phyloP scores from a whole-genome alignment of 2,113 vertebrate species.

The Myotis yumanensis region DNA sequence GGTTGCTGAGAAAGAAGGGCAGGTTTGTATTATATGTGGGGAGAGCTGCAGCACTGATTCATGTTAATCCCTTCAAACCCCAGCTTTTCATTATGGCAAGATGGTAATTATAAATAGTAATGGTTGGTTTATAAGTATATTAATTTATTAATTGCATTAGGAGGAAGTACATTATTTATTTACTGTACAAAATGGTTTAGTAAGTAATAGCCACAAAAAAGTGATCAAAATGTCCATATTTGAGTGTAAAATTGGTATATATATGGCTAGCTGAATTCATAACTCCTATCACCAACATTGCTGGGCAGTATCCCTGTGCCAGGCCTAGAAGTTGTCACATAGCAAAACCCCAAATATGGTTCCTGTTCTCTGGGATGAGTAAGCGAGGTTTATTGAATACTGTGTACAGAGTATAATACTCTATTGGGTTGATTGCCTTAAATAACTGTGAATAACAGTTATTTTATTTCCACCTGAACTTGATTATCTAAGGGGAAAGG shows the following conservation, averaged over 20 bases:
- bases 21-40: not conserved
- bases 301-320: not conserved
- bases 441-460: not conserved
- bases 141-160: constrained; percentile 24
- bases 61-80: not conserved
- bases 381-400: not conserved
- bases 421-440: not conserved
- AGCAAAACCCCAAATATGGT: not conserved
- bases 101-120: not conserved
- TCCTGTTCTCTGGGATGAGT: not conserved
- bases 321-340: not conserved
- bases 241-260: not conserved
- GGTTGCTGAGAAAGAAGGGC: not conserved
- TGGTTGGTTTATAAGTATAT: not conserved
- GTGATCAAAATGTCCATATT: not conserved
- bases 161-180: not conserved
- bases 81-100: not conserved
- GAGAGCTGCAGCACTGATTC: not conserved
- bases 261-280: not conserved
- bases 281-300: not conserved
- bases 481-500: not conserved
- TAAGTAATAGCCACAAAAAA: not conserved
- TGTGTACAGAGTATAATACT: not conserved
- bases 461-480: not conserved
- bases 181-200: not conserved